Conservation (phyloP, 2,888 invertebrate species). For the Arctia plantaginis region DNA sequence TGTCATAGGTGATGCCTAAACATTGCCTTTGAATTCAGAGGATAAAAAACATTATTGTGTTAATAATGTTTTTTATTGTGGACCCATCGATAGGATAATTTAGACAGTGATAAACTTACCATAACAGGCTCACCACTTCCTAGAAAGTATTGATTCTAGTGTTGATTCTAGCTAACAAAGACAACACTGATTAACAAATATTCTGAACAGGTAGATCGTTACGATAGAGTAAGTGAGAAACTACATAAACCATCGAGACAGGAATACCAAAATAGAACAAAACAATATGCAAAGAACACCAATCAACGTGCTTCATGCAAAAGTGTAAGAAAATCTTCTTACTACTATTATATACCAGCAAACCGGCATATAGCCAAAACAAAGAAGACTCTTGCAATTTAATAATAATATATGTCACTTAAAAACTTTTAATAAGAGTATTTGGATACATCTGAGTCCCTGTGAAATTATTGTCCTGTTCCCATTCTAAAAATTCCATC, state of each 20-base stretch:
- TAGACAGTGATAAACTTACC: background rate
- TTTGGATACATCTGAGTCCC: no score
- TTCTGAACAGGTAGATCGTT: no score
- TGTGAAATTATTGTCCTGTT: no score
- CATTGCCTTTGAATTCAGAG: background rate
- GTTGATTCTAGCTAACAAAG: no score
- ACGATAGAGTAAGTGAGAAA: background rate
- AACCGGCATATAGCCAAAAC: background rate
- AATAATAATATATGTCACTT: no score
- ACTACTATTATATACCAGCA: background rate
- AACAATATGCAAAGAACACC: background rate
- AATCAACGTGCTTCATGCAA: background rate
- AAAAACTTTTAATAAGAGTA: no score
- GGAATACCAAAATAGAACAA: background rate
- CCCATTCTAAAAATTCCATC: no score
- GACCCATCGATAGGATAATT: no score
- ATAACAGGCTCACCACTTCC: background rate
- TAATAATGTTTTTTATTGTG: no score
- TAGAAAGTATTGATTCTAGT: background rate
- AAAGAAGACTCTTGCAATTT: background rate
- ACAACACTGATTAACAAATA: no score
- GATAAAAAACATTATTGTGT: background rate
- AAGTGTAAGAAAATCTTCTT: background rate
- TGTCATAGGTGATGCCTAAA: no score
- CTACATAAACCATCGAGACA: background rate